Evolutionary conservation across 2,113 vertebrate genomes (phyloP), one percentile per base, ranked within the genome.

Genomic region (Periophthalmus modestus): DNA sequence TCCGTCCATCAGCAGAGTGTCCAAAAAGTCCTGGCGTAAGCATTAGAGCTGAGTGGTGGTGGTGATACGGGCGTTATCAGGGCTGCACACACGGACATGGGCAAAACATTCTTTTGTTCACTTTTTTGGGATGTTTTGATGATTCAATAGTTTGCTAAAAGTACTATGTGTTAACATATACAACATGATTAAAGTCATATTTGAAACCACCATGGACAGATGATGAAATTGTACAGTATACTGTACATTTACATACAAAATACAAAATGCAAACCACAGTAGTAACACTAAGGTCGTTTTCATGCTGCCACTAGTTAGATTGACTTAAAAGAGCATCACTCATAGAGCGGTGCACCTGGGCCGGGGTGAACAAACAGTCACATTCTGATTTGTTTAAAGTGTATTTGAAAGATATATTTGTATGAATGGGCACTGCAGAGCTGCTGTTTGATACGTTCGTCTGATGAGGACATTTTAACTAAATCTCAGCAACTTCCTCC

Each of bases 1-100:
- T 72, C 52, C 69, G 54, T 76, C 28, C 70, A 78, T 77, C 78
- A 52, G 57, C 36, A 69, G 50, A 54, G 73, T 63, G 74, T 74
- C 74, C 66, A 48, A 52, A 77, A 81, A 1, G 13, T 33, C 55
- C 48, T 46, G 23, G 21, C 28, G 57, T 59, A 59, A 59, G 21
- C 58, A 61, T 18, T 14, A 33, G 23, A 5, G 13, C 24, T 3
- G 16, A 39, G 39, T 39, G 62, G 28, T 5, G 15, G 28, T 7
- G 7, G 28, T 16, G 59, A 34, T 34, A 3, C 7, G 16, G 16
- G 15, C 7, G 68, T 73, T 79, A 73, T 85, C 57, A 0, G 24
- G n/a, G 48, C 71, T 36, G 2, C 55, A 43, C 69, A 75, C 58
- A 46, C 50, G 10, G 71, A 54, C 52, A 9, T 19, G 10, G 19